These are phyloP conservation scores for Iselma pallidipennis DNA, from an alignment of 2,888 invertebrate genomes.

Conservation along the genomic window DNA sequence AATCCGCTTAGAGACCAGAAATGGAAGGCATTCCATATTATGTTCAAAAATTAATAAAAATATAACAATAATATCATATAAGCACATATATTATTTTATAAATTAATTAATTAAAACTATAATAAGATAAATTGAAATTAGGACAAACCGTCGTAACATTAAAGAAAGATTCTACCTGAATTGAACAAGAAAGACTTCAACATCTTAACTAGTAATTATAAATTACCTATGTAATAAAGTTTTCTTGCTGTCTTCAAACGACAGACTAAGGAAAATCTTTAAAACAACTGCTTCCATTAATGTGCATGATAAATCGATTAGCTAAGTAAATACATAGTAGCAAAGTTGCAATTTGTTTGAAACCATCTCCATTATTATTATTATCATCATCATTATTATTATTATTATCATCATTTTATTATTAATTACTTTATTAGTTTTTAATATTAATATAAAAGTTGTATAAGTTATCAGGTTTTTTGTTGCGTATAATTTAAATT, in stretches of 20 bases:
- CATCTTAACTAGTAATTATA: slow-evolving; percentile 1
- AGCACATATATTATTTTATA: no score
- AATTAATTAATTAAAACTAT: neutral
- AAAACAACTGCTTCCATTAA: slow-evolving; percentile 3
- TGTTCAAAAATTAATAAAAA: no score
- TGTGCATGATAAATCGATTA: slow-evolving; percentile 3
- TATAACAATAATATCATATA: no score
- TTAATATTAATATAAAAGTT: neutral
- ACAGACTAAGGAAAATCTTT: slow-evolving; percentile 2
- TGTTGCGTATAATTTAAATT: neutral
- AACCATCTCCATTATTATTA: neutral
- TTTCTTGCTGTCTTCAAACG: neutral
- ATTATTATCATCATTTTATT: neutral
- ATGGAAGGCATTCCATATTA: slow-evolving; percentile 34
- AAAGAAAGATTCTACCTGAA: neutral
- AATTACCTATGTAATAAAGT: slow-evolving; percentile 2
- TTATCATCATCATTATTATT: neutral
- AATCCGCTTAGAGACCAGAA: slow-evolving; percentile 39
- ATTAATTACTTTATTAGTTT: neutral
- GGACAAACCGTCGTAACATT: neutral
- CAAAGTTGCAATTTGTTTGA: neutral
- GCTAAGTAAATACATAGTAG: slow-evolving; percentile 1
- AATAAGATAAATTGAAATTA: neutral
- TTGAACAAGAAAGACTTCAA: neutral
- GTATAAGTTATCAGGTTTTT: neutral